Percentiles rank a stretch among this genome's conserved stretches.
Conservation (phyloP, 2,113 vertebrate genomes). For the Leptocoma aspasia region DNA sequence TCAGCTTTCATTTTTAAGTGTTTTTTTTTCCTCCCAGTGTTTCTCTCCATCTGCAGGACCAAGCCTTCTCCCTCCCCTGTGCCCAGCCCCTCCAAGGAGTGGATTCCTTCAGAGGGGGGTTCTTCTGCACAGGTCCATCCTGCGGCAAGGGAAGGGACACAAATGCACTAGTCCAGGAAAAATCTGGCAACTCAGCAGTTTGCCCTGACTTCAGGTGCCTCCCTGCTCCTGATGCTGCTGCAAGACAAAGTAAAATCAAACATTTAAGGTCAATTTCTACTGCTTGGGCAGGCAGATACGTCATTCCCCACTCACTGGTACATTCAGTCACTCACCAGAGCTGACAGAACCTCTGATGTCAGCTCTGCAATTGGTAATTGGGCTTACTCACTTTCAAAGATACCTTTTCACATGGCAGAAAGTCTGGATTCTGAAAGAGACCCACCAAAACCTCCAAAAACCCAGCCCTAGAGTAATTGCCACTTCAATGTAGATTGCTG, state of each 20-base stretch:
- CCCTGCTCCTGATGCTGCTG: background rate
- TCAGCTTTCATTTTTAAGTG: background rate
- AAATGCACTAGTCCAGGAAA: accelerated
- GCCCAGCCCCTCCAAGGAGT: background rate
- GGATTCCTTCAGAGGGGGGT: accelerated
- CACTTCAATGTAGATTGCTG: background rate
- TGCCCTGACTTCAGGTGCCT: no score
- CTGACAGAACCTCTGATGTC: background rate
- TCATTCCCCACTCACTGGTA: accelerated
- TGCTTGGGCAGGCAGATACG: background rate
- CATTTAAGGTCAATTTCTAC: accelerated
- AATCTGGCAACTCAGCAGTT: background rate
- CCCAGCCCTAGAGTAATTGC: background rate
- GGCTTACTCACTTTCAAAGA: background rate
- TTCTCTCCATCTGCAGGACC: background rate
- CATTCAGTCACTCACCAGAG: background rate
- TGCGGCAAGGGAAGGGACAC: background rate
- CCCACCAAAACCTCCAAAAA: background rate
- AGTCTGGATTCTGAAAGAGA: background rate
- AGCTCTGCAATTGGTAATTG: background rate
- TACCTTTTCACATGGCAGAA: background rate
- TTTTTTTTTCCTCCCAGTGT: background rate
- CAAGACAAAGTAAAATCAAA: background rate
- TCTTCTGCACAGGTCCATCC: accelerated
- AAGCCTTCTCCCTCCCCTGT: background rate